These are phyloP conservation scores for Tetrao urogallus DNA, from an alignment of 2,113 vertebrate species.

Conservation along the genomic window DNA sequence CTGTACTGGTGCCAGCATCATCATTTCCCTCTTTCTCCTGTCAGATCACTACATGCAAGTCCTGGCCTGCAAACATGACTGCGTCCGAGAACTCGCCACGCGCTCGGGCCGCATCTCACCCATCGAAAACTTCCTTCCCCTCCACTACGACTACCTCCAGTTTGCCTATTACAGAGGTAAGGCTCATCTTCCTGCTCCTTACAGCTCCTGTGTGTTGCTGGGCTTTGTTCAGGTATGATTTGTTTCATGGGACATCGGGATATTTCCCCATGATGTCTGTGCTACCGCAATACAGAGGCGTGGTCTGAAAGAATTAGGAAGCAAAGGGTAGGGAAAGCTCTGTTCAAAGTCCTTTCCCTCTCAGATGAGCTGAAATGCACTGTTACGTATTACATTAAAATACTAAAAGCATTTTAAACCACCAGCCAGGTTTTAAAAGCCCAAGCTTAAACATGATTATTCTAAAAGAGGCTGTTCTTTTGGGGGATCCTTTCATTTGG, in stretches of 20 bases:
- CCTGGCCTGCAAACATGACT: conserved; percentile 92
- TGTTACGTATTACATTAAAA: not conserved
- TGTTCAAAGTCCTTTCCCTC: not conserved
- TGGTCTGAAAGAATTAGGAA: not conserved
- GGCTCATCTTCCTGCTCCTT: not conserved
- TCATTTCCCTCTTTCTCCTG: not conserved
- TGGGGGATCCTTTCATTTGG: not conserved
- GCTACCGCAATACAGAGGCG: too few relatives aligned
- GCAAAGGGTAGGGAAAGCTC: not conserved
- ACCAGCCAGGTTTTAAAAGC: not conserved
- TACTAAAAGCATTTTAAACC: not conserved
- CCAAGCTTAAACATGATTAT: not conserved
- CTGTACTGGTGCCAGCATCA: not conserved
- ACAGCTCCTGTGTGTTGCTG: fast-evolving
- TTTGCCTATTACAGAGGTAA: conserved; percentile 95
- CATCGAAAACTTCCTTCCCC: conserved; percentile 94
- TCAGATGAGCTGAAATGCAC: not conserved
- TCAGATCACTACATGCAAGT: conserved; percentile 96
- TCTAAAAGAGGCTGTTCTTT: not conserved
- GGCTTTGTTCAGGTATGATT: not conserved
- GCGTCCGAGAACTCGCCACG: conserved; percentile 91
- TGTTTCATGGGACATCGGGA: not conserved
- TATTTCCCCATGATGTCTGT: fast-evolving
- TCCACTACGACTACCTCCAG: conserved; percentile 96
- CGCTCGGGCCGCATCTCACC: conserved; percentile 92